These are phyloP conservation scores for Eledona agricola DNA, from an alignment of 2,888 invertebrate genomes.

Conservation along the genomic window DNA sequence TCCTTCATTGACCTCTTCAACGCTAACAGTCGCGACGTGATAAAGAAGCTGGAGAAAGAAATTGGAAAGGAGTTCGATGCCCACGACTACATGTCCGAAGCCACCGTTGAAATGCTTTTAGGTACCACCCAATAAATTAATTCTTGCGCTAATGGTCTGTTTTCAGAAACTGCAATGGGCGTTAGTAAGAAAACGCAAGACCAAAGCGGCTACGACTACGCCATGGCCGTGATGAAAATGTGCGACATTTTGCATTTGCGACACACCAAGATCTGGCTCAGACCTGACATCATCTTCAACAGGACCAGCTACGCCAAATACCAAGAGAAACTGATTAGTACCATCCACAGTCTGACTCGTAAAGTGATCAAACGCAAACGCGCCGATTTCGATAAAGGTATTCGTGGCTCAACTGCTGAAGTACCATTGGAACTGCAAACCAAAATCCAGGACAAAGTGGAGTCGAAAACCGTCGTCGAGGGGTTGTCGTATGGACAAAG, in stretches of 20 bases:
- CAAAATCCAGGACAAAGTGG: slow-evolving; percentile 55
- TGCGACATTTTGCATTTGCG: slow-evolving; percentile 85
- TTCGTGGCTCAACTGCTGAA: slow-evolving; percentile 59
- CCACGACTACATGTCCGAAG: slow-evolving; percentile 86
- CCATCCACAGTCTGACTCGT: slow-evolving; percentile 83
- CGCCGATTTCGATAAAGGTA: slow-evolving; percentile 66
- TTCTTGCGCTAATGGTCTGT: slow-evolving; percentile 29
- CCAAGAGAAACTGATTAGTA: slow-evolving; percentile 76
- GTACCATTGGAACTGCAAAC: slow-evolving; percentile 58
- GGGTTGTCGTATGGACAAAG: slow-evolving; percentile 72
- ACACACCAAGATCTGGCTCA: slow-evolving; percentile 81
- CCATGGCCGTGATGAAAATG: slow-evolving; percentile 91
- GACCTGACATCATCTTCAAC: slow-evolving; percentile 80
- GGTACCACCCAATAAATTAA: slow-evolving; percentile 69
- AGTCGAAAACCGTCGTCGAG: slow-evolving; percentile 65
- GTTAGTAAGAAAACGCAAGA: slow-evolving; percentile 85
- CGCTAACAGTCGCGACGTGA: slow-evolving; percentile 79
- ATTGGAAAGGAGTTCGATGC: slow-evolving; percentile 78
- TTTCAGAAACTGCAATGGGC: slow-evolving; percentile 86
- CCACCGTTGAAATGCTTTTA: slow-evolving; percentile 80
- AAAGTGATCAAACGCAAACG: slow-evolving; percentile 75
- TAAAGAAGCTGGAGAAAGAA: slow-evolving; percentile 76
- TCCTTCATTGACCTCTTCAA: slow-evolving; percentile 88
- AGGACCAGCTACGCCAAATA: slow-evolving; percentile 78
- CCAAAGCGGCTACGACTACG: slow-evolving; percentile 83